A percentile compares a stretch with the other conserved stretches of the same genome.
Conservation (phyloP, 2,797 vertebrate species). For the Vespertilio murinus region DNA sequence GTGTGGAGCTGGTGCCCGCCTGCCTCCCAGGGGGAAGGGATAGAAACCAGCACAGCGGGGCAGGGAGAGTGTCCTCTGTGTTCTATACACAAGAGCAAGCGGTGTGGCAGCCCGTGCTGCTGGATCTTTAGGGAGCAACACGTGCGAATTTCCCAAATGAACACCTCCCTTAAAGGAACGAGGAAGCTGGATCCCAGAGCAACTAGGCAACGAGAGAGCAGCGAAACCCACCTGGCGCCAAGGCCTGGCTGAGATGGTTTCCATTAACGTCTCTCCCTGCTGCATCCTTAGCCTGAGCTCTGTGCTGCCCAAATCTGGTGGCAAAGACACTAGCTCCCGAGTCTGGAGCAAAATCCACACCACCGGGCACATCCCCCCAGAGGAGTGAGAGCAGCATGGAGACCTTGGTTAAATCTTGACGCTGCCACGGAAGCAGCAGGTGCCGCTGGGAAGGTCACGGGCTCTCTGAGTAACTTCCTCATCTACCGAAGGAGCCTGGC, state of each 20-base stretch:
- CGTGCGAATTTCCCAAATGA: not conserved
- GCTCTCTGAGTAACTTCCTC: not conserved
- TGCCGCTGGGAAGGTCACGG: not conserved
- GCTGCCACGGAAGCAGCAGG: not conserved
- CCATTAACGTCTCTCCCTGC: not conserved
- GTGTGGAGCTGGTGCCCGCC: not conserved
- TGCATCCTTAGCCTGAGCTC: not conserved
- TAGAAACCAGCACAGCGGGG: not conserved
- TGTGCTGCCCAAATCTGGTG: not conserved
- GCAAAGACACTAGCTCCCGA: not conserved
- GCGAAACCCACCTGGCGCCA: not conserved
- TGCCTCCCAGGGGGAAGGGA: not conserved
- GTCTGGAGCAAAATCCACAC: not conserved
- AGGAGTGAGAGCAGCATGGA: not conserved
- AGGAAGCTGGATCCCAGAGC: not conserved
- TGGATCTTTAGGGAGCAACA: not conserved
- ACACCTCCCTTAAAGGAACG: not conserved
- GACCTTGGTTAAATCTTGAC: not conserved
- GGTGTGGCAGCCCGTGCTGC: not conserved
- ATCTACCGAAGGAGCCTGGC: not conserved
- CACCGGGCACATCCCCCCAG: not conserved
- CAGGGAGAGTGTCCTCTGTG: not conserved
- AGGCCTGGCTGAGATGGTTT: not conserved
- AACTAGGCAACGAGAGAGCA: not conserved
- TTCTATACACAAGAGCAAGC: not conserved